Conservation (phyloP, 2,888 invertebrate species). For the Aphodius sticticus region DNA sequence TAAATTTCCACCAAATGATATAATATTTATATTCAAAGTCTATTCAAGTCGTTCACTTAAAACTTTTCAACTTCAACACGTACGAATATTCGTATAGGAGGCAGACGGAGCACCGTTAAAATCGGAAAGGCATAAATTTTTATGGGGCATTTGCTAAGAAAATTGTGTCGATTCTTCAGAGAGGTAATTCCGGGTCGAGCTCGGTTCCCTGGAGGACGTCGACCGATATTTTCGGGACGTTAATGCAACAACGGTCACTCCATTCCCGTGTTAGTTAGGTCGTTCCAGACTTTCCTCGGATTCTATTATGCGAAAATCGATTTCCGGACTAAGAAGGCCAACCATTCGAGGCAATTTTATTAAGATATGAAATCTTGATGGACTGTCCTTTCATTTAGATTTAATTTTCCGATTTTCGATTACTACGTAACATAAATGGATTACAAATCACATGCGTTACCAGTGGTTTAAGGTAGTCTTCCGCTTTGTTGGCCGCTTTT, state of each 20-base stretch:
- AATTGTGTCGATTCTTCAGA: slow-evolving; percentile 52
- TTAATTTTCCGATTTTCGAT: not conserved
- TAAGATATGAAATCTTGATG: not conserved
- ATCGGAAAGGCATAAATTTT: slow-evolving; percentile 55
- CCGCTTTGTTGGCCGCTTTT: too few relatives aligned
- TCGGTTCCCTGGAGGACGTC: slow-evolving; percentile 47
- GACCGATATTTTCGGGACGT: slow-evolving; percentile 45
- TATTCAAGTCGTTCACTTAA: not conserved
- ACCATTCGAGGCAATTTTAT: not conserved
- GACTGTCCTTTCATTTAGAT: not conserved
- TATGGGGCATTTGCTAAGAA: slow-evolving; percentile 55
- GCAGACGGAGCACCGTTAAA: slow-evolving; percentile 43
- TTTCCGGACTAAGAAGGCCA: slow-evolving; percentile 14
- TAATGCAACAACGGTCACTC: slow-evolving; percentile 54
- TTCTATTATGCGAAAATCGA: slow-evolving; percentile 40
- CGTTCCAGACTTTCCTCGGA: slow-evolving; percentile 41
- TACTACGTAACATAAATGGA: too few relatives aligned
- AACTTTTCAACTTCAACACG: slow-evolving; percentile 4
- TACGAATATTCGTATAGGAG: not conserved
- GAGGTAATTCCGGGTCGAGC: slow-evolving; percentile 51
- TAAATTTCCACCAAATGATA: not conserved
- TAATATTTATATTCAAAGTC: not conserved
- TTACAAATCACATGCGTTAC: too few relatives aligned
- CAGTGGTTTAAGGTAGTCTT: too few relatives aligned
- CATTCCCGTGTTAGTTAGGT: slow-evolving; percentile 51